Evolutionary conservation across 2,113 vertebrate species (phyloP), one percentile per base, ranked within the genome.

Genomic region (Varanus salvator): DNA sequence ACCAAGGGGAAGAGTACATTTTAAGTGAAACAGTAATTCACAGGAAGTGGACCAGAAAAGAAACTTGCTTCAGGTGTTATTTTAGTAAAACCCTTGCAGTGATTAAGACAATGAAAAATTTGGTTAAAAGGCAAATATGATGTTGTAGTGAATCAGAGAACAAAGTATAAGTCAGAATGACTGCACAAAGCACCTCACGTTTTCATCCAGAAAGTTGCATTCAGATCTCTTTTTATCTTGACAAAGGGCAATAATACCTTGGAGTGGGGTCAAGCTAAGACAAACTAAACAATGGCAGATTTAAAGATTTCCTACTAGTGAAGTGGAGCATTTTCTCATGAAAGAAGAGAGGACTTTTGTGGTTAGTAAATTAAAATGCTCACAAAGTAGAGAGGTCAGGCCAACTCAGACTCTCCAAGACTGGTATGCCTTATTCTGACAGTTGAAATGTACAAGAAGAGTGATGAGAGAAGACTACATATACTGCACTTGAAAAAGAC

Each of bases 1-100:
- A 91, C 77, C 74, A 60, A 89, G 87, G 88, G 88, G 0, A 27
- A 92, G 83, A 94, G 76, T 14, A 89, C 77, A 82, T 86, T 88
- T 90, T 93, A 95, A 93, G 93, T 92, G 93, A 89, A 94, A 87
- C 48, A 94, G 87, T 89, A 95, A 94, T 86, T 90, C 88, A 87
- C 84, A 90, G 69, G 71, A 48, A 93, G 81, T 38, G 94, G 91
- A 82, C 85, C 74, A 87, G 84, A 93, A 96, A 94, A 92, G 87
- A 85, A 91, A 84, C 93, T 89, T 93, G 93, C 93, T 93, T 93
- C 91, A 92, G 90, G 87, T 93, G 81, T 95, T 90, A 92, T 88
- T 92, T 90, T 77, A 89, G 84, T 0, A 12, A 90, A 90, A 84
- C 2, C 60, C 85, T 90, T 83, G 0, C 0, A 91, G 87, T 44